Percentiles rank a stretch among this genome's conserved stretches.
Evolutionary conservation across 2,113 vertebrate genomes (phyloP).

Genomic region (Danio rerio): DNA sequence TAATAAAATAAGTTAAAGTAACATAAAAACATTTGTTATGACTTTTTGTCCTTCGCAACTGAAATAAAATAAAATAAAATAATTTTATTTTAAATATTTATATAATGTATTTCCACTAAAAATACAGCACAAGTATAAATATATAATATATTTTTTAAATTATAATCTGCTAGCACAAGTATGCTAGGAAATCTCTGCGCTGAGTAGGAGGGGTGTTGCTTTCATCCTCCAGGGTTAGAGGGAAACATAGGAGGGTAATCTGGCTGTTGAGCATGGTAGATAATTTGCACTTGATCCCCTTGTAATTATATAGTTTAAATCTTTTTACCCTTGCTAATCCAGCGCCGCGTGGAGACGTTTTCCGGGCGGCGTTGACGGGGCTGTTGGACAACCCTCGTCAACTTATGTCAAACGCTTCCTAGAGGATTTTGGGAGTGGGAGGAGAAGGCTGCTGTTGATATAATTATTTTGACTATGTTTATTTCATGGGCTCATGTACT

Average conservation of each 20-base stretch:
- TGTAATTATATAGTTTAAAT: constrained; percentile 92
- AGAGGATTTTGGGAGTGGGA: constrained; percentile 59
- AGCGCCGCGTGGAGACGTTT: constrained; percentile 68
- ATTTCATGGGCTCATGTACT: constrained; percentile 61
- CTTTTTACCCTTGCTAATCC: constrained; percentile 87
- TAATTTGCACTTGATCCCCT: constrained; percentile 90
- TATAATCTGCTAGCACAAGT: constrained; percentile 79
- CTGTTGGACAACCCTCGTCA: constrained; percentile 60
- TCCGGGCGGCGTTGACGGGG: constrained; percentile 64
- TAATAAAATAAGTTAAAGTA: no score
- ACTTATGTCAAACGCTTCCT: constrained; percentile 61
- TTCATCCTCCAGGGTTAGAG: constrained; percentile 58
- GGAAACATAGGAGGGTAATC: constrained; percentile 80
- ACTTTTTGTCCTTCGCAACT: not conserved
- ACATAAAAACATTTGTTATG: no score
- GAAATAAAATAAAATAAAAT: constrained; percentile 46
- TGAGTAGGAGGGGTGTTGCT: constrained; percentile 23
- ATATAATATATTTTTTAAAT: no score
- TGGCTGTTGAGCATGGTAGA: constrained; percentile 84
- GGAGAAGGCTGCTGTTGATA: constrained; percentile 64
- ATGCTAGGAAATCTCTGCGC: constrained; percentile 79
- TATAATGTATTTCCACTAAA: no score
- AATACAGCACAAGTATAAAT: no score
- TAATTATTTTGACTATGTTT: constrained; percentile 75
- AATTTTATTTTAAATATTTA: no score